A percentile compares a stretch with the other conserved stretches of the same genome.
phyloP scores from a whole-genome alignment of 2,113 vertebrate species.

The Fregata magnificens region DNA sequence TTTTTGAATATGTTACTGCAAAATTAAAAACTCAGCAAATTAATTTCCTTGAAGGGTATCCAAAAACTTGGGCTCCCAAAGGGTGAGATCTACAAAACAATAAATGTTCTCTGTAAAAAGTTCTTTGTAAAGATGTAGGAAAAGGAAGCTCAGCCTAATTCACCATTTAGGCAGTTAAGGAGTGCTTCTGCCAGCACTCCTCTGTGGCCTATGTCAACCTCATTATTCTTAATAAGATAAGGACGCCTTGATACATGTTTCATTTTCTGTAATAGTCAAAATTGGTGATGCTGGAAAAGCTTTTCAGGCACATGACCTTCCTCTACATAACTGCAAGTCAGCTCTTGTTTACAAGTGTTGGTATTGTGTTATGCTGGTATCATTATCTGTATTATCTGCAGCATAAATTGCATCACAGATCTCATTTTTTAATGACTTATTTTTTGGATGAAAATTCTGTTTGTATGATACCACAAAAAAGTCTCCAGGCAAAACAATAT shows the following conservation, averaged over 20 bases:
- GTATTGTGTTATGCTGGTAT: neutral
- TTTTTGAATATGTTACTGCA: neutral
- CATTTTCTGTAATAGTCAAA: constrained; percentile 24
- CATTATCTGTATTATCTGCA: neutral
- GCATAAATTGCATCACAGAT: neutral
- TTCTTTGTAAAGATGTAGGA: neutral
- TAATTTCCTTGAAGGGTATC: neutral
- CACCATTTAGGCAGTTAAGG: neutral
- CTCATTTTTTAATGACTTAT: neutral
- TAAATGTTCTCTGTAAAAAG: neutral
- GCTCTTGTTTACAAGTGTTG: neutral
- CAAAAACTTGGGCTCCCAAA: neutral
- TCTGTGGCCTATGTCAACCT: neutral
- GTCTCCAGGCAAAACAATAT: neutral
- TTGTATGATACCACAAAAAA: neutral
- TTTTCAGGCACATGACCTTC: neutral
- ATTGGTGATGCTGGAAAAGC: neutral
- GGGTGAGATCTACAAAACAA: neutral
- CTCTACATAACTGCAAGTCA: neutral
- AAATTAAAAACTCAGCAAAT: neutral
- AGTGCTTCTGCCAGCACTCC: neutral
- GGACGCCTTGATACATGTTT: neutral
- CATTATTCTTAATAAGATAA: constrained; percentile 27
- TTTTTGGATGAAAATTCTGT: neutral
- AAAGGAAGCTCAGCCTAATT: neutral